These are phyloP conservation scores for Exephanes ischioxanthus DNA, from an alignment of 2,888 invertebrate species.

Conservation along the genomic window DNA sequence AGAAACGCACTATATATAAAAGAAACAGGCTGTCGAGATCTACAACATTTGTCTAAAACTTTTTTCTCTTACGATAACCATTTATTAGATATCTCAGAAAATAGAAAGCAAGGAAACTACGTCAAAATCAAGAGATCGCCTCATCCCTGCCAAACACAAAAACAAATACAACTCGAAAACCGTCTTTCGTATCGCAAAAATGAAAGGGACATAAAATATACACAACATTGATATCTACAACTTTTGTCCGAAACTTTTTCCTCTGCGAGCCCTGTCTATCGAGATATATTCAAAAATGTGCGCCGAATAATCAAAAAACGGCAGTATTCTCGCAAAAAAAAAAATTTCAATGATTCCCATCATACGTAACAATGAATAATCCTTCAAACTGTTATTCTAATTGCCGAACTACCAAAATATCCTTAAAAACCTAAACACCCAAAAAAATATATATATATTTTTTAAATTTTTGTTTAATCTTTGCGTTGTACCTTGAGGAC, in stretches of 20 bases:
- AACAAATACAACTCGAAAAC: no score
- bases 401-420: neutral
- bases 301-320: neutral
- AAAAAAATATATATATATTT: neutral
- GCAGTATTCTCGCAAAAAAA: neutral
- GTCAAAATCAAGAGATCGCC: no score
- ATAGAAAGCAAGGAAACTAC: no score
- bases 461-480: neutral
- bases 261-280: neutral
- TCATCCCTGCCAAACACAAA: no score
- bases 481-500: slow-evolving; percentile 3
- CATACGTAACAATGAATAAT: neutral
- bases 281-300: neutral
- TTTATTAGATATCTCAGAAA: no score
- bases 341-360: neutral
- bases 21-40: neutral
- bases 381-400: neutral
- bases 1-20: neutral
- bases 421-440: neutral
- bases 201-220: neutral
- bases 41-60: neutral
- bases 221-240: neutral
- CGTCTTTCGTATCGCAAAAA: neutral
- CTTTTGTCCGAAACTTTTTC: neutral
- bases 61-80: neutral